These are phyloP conservation scores for Julus scandinavius DNA, from an alignment of 2,888 invertebrate genomes.

Conservation along the genomic window DNA sequence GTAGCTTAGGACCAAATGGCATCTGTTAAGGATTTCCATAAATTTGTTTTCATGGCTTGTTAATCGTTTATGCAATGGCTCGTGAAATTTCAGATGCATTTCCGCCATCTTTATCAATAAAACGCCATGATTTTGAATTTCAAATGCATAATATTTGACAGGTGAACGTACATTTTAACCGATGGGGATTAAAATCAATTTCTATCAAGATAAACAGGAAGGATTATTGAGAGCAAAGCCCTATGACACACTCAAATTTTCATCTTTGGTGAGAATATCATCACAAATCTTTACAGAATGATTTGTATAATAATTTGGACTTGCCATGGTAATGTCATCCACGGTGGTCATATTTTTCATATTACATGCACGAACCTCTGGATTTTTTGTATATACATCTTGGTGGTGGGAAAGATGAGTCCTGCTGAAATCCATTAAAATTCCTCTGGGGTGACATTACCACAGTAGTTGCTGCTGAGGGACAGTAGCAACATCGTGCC, in stretches of 20 bases:
- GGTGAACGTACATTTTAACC: background rate
- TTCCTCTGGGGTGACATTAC: background rate
- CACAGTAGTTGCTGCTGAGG: background rate
- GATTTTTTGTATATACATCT: too few relatives aligned
- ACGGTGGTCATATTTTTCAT: too few relatives aligned
- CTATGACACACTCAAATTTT: too few relatives aligned
- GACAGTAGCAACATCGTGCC: slow-evolving; percentile 32
- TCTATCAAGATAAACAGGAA: too few relatives aligned
- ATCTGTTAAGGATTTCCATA: background rate
- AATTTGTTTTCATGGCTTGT: background rate
- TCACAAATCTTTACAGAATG: too few relatives aligned
- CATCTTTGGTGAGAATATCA: too few relatives aligned
- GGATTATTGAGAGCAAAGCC: too few relatives aligned
- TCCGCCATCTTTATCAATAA: background rate
- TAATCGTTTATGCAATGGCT: background rate
- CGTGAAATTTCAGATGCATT: background rate
- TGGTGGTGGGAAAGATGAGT: background rate
- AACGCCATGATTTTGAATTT: background rate
- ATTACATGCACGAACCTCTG: too few relatives aligned
- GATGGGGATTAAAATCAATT: background rate
- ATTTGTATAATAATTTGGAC: too few relatives aligned
- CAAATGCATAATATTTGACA: background rate
- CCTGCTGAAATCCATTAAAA: background rate
- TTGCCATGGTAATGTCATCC: too few relatives aligned
- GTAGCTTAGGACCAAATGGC: background rate